phyloP scores from a whole-genome alignment of 2,797 vertebrate species.

The Diceros bicornis region DNA sequence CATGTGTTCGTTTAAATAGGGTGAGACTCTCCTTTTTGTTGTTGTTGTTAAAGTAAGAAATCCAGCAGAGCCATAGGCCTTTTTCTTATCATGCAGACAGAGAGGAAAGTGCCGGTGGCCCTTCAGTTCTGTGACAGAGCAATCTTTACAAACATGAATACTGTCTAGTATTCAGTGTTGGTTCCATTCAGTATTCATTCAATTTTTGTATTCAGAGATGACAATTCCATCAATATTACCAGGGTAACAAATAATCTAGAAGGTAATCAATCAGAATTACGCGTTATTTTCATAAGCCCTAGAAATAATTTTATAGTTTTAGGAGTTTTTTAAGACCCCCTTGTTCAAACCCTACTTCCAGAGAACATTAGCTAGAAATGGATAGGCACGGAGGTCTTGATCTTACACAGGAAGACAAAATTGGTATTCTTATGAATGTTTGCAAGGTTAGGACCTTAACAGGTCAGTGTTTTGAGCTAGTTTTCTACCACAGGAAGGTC shows the following conservation, averaged over 20 bases:
- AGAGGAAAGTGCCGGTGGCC: background rate
- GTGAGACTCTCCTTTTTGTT: background rate
- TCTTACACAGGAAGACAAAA: background rate
- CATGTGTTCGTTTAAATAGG: background rate
- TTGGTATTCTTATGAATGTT: background rate
- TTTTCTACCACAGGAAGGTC: background rate
- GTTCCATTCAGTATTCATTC: background rate
- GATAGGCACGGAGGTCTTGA: background rate
- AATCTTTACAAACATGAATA: background rate
- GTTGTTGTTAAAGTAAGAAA: conserved; percentile 9
- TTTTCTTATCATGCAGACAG: background rate
- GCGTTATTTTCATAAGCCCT: background rate
- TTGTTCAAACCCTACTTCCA: background rate
- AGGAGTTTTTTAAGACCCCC: background rate
- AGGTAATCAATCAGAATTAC: background rate
- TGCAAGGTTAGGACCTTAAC: background rate
- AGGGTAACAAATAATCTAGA: background rate
- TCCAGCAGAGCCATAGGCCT: background rate
- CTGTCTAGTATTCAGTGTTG: background rate
- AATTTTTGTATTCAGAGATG: background rate
- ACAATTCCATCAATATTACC: background rate
- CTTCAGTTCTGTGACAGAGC: background rate
- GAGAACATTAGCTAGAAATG: background rate
- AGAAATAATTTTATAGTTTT: background rate
- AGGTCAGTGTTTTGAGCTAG: background rate